These are phyloP conservation scores for Phodopus roborovskii DNA, from an alignment of 2,113 vertebrate genomes.

Conservation along the genomic window DNA sequence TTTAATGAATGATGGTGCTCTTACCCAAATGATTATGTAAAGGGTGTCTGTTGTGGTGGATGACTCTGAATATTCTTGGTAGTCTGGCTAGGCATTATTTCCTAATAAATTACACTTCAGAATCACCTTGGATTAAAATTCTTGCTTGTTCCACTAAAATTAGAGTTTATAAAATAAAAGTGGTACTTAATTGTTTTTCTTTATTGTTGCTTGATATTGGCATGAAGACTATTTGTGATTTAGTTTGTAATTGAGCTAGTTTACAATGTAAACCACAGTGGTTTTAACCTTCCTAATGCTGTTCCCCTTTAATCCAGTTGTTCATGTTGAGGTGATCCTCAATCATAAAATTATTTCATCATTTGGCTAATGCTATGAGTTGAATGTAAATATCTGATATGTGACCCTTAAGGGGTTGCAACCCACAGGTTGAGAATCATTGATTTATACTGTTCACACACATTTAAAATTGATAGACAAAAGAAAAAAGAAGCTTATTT, in stretches of 20 bases:
- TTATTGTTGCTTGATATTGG: background rate
- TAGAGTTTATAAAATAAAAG: background rate
- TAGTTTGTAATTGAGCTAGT: conserved; percentile 9
- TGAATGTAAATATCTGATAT: too few relatives aligned
- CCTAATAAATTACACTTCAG: conserved; percentile 12
- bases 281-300: background rate
- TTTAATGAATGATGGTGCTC: background rate
- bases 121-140: background rate
- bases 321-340: background rate
- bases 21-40: background rate
- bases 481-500: background rate
- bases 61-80: background rate
- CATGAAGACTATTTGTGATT: background rate
- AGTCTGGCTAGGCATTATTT: background rate
- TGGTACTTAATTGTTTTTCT: background rate
- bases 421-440: background rate
- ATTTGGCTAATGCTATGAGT: too few relatives aligned
- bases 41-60: background rate
- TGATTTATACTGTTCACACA: background rate
- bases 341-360: background rate
- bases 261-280: background rate
- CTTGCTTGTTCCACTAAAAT: conserved; percentile 5
- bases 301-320: background rate
- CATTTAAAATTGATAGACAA: background rate
- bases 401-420: too few relatives aligned